Base-by-base conservation (phyloP, 2,113 vertebrate species). In the Hippocampus guttulatus region DNA sequence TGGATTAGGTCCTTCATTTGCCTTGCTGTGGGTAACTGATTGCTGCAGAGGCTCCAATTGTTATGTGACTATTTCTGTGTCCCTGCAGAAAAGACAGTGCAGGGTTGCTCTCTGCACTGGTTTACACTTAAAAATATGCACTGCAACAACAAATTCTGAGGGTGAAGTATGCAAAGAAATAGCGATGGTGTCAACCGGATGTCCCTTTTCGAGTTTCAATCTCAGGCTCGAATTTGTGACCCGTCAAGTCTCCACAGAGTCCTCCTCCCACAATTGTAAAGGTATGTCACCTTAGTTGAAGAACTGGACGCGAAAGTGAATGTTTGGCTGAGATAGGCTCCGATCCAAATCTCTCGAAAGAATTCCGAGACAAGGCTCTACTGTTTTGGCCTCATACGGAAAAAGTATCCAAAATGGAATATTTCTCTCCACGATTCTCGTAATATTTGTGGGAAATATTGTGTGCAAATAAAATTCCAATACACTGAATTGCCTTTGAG, bases 11-110 rank as follows among this genome's bases (percentile, higher is more conserved):
- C 61, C 80, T 83, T 83, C 54, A 81, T 57, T 47, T 1, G 43
- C 38, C 73, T 75, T 74, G 40, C 79, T 78, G 33, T 54, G 66
- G 57, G 71, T 65, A 55, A 60, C 74, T 88, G 82, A 89, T 88
- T 87, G 81, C 75, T 6, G 75, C 69, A 63, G 63, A 47, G 67
- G 61, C 71, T 67, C 9, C n/a, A 69, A 75, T 78, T n/a, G 43
- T 69, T 15, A 86, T 7, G 66, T 60, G 63, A 57, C n/a, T 18
- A 12, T 45, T 52, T 75, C 25, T 55, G 66, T 55, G 63, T 60
- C 33, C 16, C 54, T 55, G 71, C 25, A 68, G 18, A 38, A 68
- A 21, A 14, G 49, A 52, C 55, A 3, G 23, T 14, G 25, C 12
- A 16, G 2, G 15, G 49, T 41, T 51, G 14, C 64, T 45, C 20